phyloP scores from a whole-genome alignment of 2,113 vertebrate species.

The Xyrauchen texanus region DNA sequence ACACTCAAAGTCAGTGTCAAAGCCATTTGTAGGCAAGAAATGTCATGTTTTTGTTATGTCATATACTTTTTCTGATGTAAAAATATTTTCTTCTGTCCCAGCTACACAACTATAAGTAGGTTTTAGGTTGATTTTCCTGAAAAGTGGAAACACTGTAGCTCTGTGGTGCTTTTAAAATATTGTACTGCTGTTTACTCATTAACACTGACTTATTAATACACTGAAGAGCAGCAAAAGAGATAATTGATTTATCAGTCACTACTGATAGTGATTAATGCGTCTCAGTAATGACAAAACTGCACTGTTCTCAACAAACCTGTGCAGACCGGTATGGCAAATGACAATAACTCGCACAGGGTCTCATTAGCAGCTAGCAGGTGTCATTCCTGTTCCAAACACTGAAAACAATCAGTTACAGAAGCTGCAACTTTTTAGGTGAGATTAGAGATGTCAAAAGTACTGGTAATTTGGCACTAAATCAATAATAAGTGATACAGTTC shows the following conservation, averaged over 20 bases:
- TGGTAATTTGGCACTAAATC: too few species aligned
- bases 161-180: too few species aligned
- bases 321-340: slow-evolving; percentile 9
- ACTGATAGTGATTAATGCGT: slow-evolving; percentile 17
- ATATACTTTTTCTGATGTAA: too few species aligned
- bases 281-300: slow-evolving; percentile 25
- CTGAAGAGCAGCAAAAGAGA: slow-evolving; percentile 10
- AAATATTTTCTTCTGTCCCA: too few species aligned
- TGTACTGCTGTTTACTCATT: slow-evolving; percentile 1
- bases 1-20: too few species aligned
- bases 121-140: too few species aligned
- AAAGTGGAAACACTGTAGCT: too few species aligned
- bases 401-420: background rate
- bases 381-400: background rate
- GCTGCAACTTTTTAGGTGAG: background rate
- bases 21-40: too few species aligned
- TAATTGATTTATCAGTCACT: slow-evolving; percentile 28
- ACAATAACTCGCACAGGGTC: slow-evolving; percentile 17
- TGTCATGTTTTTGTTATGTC: too few species aligned
- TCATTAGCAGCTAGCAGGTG: slow-evolving; percentile 29
- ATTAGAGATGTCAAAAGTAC: too few species aligned
- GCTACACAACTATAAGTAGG: too few species aligned
- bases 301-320: background rate
- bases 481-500: too few species aligned
- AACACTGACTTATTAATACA: slow-evolving; percentile 29